phyloP scores from a whole-genome alignment of 2,888 invertebrate genomes.

The Laspeyria flexula region DNA sequence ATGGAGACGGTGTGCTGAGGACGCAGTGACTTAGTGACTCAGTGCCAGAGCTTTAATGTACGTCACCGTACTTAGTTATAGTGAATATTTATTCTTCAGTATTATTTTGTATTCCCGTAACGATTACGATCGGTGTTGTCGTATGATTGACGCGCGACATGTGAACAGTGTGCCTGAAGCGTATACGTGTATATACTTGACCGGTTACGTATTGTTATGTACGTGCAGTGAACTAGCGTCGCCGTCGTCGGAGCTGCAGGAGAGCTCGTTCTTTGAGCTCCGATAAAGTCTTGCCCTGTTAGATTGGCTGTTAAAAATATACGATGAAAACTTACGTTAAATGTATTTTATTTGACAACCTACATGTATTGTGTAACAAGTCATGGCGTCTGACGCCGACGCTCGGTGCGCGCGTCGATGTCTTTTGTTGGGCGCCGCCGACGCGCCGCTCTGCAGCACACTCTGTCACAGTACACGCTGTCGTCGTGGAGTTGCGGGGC shows the following conservation, averaged over 20 bases:
- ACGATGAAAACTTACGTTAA: conserved; percentile 43
- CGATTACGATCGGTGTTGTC: conserved; percentile 57
- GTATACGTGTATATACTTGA: conserved; percentile 19
- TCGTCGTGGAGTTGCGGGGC: too few relatives aligned
- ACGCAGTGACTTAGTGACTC: background rate
- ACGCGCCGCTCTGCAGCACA: background rate
- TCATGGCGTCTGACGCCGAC: too few relatives aligned
- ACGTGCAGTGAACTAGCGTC: too few relatives aligned
- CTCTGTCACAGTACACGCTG: background rate
- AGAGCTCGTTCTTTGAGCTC: conserved; percentile 27
- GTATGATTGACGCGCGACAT: conserved; percentile 25
- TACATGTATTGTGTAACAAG: too few relatives aligned
- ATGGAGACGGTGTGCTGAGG: conserved; percentile 88
- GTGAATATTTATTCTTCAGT: conserved; percentile 75
- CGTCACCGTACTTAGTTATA: conserved; percentile 46
- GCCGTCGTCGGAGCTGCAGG: too few relatives aligned
- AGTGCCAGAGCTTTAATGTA: conserved; percentile 48
- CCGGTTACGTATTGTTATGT: conserved; percentile 30
- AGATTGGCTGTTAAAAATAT: conserved; percentile 72
- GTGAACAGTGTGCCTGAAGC: conserved; percentile 8
- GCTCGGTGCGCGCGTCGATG: conserved; percentile 60
- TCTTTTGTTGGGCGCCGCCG: conserved; percentile 51
- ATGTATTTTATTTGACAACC: conserved; percentile 30
- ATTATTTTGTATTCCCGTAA: conserved; percentile 76
- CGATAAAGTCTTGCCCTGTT: conserved; percentile 66